phyloP scores from a whole-genome alignment of 2,888 invertebrate genomes.

The Aspidiotus destructor region DNA sequence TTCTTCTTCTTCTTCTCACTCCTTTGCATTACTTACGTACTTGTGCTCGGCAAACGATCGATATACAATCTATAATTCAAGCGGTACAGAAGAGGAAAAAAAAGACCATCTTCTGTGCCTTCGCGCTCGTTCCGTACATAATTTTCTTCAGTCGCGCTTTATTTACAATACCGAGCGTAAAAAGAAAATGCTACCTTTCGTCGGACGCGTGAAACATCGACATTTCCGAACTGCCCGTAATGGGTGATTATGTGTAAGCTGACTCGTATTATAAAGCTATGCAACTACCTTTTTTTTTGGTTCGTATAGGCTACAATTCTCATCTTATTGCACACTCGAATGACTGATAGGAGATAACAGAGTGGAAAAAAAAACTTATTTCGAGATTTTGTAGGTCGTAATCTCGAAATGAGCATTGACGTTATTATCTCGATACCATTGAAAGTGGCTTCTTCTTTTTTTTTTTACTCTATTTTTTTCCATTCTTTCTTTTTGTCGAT shows the following conservation, averaged over 20 bases:
- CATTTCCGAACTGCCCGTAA: constrained; percentile 5
- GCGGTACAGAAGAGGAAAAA: neutral
- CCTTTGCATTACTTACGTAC: neutral
- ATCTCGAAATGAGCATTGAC: constrained; percentile 9
- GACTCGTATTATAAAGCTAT: too few species aligned
- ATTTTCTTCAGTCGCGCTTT: neutral
- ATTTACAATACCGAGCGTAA: constrained; percentile 6
- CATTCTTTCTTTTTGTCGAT: neutral
- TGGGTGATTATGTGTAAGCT: constrained; percentile 21
- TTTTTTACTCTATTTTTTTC: neutral
- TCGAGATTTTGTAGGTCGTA: constrained; percentile 15
- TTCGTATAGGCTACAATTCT: neutral
- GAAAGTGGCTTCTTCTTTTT: neutral
- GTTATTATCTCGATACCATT: neutral
- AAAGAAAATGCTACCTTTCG: constrained; percentile 9
- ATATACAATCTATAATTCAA: constrained; percentile 3
- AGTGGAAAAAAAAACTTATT: neutral
- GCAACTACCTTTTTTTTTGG: constrained; percentile 7
- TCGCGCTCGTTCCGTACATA: neutral
- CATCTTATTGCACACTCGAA: neutral
- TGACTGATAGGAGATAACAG: neutral
- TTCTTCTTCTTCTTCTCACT: neutral
- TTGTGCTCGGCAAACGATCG: constrained; percentile 10
- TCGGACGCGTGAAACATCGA: constrained; percentile 26
- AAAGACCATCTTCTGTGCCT: constrained; percentile 14